A percentile compares a stretch with the other conserved stretches of the same genome.
Evolutionary conservation across 2,113 vertebrate species (phyloP).

Genomic region (Gallinago paraguaiae): DNA sequence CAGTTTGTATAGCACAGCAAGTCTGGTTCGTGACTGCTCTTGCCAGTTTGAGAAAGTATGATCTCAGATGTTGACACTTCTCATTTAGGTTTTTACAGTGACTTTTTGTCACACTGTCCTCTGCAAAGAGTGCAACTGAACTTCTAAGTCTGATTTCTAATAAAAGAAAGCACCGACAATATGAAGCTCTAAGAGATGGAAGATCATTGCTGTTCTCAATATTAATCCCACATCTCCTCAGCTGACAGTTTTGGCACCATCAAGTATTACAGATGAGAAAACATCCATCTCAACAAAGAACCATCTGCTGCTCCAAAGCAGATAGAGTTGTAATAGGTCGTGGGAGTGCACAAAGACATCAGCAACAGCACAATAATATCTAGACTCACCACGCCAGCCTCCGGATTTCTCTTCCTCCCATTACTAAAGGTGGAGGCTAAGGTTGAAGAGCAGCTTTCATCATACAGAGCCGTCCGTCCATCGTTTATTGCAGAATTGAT

Average conservation of each 20-base stretch:
- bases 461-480: constrained; percentile 93
- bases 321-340: neutral
- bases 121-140: neutral
- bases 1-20: neutral
- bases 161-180: neutral
- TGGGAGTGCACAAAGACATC: neutral
- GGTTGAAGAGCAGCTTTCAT: constrained; percentile 98
- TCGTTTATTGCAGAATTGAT: constrained; percentile 99
- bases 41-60: neutral
- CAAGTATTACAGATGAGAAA: neutral
- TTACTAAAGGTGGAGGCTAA: constrained; percentile 98
- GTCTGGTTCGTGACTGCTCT: neutral
- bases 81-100: neutral
- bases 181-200: neutral
- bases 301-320: neutral
- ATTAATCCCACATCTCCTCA: neutral
- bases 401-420: constrained; percentile 94
- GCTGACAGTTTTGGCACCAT: neutral
- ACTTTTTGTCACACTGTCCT: neutral
- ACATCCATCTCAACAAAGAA: neutral
- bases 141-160: neutral
- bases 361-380: neutral
- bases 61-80: neutral
- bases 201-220: neutral
- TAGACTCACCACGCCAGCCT: constrained; percentile 92